Conservation (phyloP, 2,113 vertebrate genomes). For the Mirounga angustirostris region DNA sequence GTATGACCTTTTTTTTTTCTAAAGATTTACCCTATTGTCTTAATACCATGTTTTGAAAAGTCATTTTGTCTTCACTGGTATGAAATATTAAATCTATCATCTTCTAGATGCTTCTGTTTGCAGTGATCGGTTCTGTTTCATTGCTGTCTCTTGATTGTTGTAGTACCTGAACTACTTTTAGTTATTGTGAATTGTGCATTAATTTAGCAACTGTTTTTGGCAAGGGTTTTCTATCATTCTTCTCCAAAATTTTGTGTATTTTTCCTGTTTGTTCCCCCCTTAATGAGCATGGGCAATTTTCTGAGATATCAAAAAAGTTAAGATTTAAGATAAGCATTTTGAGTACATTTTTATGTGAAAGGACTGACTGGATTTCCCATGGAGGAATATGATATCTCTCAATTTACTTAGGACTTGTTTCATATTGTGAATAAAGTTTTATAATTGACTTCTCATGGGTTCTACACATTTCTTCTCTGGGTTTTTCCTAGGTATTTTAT, state of each 20-base stretch:
- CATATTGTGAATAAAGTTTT: conserved; percentile 5
- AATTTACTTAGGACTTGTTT: not conserved
- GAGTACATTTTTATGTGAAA: not conserved
- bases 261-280: not conserved
- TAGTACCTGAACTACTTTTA: not conserved
- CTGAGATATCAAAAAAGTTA: not conserved
- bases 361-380: not conserved
- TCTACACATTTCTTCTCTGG: not conserved
- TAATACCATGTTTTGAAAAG: not conserved
- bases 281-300: not conserved
- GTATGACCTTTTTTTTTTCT: not conserved
- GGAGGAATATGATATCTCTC: not conserved
- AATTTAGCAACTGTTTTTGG: not conserved
- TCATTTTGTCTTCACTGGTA: not conserved
- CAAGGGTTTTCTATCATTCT: not conserved
- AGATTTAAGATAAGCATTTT: not conserved
- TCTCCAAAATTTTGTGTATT: not conserved
- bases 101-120: not conserved
- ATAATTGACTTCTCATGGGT: not conserved
- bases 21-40: not conserved
- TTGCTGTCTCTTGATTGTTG: not conserved
- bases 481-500: not conserved
- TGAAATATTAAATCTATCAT: not conserved
- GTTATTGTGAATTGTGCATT: not conserved
- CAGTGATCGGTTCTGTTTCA: not conserved